A percentile compares a stretch with the other conserved stretches of the same genome.
phyloP scores from a whole-genome alignment of 2,113 vertebrate species.

The Leptobrachium ailaonicum region DNA sequence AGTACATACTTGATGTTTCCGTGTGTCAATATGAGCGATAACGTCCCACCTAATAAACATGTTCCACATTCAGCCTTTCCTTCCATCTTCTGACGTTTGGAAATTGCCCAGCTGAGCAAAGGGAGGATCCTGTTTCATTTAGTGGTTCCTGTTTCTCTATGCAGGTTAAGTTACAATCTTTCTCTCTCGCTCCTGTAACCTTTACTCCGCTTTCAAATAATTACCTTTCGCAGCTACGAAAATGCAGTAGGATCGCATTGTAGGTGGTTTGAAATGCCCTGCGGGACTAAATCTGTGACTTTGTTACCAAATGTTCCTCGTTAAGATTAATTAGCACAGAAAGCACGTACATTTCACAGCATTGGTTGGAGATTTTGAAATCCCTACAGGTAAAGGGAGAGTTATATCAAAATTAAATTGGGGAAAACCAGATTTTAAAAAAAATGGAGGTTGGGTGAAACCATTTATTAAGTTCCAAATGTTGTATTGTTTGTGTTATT shows the following conservation, averaged over 20 bases:
- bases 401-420: no score
- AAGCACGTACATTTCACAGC: constrained; percentile 34
- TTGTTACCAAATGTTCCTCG: constrained; percentile 25
- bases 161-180: constrained; percentile 41
- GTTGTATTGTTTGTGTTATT: no score
- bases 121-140: constrained; percentile 44
- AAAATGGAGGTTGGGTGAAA: no score
- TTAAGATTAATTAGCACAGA: constrained; percentile 42
- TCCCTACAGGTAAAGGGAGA: background rate
- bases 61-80: background rate
- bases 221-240: constrained; percentile 45
- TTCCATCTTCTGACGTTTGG: constrained; percentile 38
- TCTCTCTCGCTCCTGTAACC: constrained; percentile 24
- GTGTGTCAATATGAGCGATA: background rate
- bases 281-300: constrained; percentile 27
- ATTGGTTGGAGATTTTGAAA: background rate
- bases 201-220: constrained; percentile 36
- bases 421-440: no score
- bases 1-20: background rate
- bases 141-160: constrained; percentile 33
- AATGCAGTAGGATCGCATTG: constrained; percentile 45
- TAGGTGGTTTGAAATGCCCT: constrained; percentile 36
- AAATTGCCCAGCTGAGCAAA: constrained; percentile 26
- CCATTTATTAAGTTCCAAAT: no score
- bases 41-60: background rate